These are phyloP conservation scores for Invenusta paracnida DNA, from an alignment of 2,888 invertebrate genomes.

Conservation along the genomic window DNA sequence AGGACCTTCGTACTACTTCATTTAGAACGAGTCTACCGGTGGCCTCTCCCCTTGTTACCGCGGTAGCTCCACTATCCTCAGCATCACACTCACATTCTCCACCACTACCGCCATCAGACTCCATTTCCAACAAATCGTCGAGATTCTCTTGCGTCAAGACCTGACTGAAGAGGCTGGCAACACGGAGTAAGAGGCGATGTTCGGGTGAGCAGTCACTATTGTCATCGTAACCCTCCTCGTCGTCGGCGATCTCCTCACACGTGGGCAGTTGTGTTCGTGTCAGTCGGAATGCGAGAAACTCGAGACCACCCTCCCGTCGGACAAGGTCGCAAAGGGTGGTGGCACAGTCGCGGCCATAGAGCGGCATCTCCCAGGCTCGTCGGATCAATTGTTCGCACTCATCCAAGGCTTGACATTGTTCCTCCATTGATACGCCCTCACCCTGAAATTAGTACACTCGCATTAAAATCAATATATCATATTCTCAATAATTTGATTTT, in stretches of 20 bases:
- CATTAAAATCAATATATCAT: too few species aligned
- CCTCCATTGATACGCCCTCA: not conserved
- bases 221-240: not conserved
- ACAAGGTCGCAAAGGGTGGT: conserved; percentile 24
- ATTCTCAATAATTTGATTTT: too few species aligned
- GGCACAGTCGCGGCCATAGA: conserved; percentile 33
- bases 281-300: not conserved
- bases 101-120: not conserved
- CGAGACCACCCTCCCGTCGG: conserved; percentile 5
- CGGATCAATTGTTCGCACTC: conserved; percentile 27
- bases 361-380: conserved; percentile 33
- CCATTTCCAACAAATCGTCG: conserved; percentile 21
- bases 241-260: not conserved
- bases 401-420: not conserved
- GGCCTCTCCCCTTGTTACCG: not conserved
- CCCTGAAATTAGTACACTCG: too few species aligned
- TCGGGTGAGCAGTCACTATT: too few species aligned
- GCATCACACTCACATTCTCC: not conserved
- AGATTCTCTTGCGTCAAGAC: conserved; percentile 32
- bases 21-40: not conserved
- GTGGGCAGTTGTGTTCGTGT: conserved; percentile 30
- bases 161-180: not conserved
- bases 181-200: not conserved
- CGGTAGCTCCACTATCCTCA: not conserved
- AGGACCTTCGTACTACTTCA: conserved; percentile 4